Evolutionary conservation across 2,797 vertebrate genomes (phyloP).

Genomic region (Caiman crocodilus): DNA sequence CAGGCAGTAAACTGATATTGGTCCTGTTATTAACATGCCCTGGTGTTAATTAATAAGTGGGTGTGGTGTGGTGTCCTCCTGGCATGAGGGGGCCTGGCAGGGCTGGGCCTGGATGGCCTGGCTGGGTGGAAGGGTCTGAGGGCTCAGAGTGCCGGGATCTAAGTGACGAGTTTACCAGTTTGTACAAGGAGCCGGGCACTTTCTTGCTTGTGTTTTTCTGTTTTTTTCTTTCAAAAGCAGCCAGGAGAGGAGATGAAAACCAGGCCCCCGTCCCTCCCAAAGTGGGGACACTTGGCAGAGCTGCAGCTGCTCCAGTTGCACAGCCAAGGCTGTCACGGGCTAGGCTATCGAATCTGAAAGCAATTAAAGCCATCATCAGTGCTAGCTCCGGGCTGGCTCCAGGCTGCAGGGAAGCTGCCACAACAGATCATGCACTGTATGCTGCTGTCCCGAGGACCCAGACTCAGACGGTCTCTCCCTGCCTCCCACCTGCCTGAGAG

Average conservation of each 20-base stretch:
- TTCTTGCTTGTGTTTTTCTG: not conserved
- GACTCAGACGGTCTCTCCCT: constrained; percentile 63
- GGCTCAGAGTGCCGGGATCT: not conserved
- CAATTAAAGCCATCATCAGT: constrained; percentile 99
- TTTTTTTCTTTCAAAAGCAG: not conserved
- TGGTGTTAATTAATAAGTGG: not conserved
- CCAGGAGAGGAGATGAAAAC: not conserved
- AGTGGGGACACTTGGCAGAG: not conserved
- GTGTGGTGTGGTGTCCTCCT: not conserved
- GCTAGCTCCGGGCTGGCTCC: constrained; percentile 94
- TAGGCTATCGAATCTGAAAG: constrained; percentile 96
- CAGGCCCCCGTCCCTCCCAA: not conserved
- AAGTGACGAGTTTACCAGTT: not conserved
- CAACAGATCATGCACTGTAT: constrained; percentile 88
- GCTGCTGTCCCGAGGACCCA: constrained; percentile 69
- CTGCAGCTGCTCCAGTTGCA: not conserved
- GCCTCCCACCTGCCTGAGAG: constrained; percentile 24
- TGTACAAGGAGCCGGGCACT: not conserved
- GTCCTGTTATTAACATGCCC: not conserved
- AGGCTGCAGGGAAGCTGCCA: constrained; percentile 95
- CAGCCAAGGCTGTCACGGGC: constrained; percentile 79
- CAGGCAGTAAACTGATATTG: not conserved
- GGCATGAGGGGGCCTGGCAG: not conserved
- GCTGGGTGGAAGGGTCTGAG: not conserved
- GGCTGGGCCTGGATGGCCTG: not conserved